Conservation (phyloP, 2,888 invertebrate species). For the Megaustenia siamemsis region DNA sequence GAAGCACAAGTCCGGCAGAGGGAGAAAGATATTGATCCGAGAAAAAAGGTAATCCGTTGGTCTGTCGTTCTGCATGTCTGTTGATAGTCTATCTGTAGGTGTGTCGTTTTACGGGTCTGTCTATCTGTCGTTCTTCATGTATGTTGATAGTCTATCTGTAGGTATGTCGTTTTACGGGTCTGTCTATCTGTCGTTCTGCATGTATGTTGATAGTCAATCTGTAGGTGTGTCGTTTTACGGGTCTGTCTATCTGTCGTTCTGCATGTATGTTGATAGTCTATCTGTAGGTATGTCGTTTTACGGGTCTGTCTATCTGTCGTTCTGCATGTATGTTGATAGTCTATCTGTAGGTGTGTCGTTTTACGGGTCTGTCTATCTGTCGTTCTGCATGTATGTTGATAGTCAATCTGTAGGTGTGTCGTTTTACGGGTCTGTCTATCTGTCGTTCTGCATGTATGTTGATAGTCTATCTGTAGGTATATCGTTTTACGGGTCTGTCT, state of each 20-base stretch:
- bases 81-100: neutral
- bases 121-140: neutral
- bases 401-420: neutral
- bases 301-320: neutral
- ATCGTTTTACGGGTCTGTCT: no score
- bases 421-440: neutral
- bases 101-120: neutral
- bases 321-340: neutral
- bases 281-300: neutral
- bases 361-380: neutral
- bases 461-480: no score
- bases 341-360: neutral
- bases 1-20: neutral
- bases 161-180: neutral
- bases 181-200: neutral
- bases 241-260: neutral
- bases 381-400: neutral
- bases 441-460: no score
- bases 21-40: constrained; percentile 41
- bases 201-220: neutral
- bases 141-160: neutral
- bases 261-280: neutral
- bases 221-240: neutral
- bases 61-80: no score
- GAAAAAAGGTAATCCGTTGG: constrained; percentile 42